phyloP scores from a whole-genome alignment of 1,140 invertebrate species.

The Lepidotrigona ventralis region DNA sequence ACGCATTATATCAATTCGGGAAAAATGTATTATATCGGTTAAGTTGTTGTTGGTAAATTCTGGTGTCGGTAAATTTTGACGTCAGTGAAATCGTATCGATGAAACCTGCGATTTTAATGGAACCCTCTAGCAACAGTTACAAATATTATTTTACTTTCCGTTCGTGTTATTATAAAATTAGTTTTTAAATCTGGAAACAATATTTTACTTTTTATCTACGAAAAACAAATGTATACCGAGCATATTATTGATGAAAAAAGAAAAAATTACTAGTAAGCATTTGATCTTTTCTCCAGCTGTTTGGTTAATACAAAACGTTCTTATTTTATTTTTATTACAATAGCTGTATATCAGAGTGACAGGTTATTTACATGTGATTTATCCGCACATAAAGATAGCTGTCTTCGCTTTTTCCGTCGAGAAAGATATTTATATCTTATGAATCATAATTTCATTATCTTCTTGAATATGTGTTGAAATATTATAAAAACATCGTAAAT shows the following conservation, averaged over 20 bases:
- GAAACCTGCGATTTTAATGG: no score
- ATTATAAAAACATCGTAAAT: background rate
- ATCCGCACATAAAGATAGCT: conserved; percentile 20
- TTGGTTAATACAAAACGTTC: background rate
- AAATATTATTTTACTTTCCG: background rate
- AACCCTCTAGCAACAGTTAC: background rate
- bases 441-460: conserved; percentile 43
- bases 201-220: background rate
- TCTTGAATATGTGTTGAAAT: background rate
- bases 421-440: conserved; percentile 54
- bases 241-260: background rate
- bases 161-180: background rate
- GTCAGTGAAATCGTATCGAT: no score
- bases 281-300: background rate
- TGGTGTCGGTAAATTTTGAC: no score
- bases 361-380: conserved; percentile 51
- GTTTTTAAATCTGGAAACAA: background rate
- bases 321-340: conserved; percentile 43
- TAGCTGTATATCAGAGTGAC: conserved; percentile 28
- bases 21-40: no score
- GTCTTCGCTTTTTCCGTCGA: background rate
- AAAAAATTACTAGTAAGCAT: background rate
- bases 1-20: no score
- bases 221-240: background rate
- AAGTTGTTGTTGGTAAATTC: no score